Conservation (phyloP, 2,113 vertebrate genomes). For the Genyomyrus donnyi region DNA sequence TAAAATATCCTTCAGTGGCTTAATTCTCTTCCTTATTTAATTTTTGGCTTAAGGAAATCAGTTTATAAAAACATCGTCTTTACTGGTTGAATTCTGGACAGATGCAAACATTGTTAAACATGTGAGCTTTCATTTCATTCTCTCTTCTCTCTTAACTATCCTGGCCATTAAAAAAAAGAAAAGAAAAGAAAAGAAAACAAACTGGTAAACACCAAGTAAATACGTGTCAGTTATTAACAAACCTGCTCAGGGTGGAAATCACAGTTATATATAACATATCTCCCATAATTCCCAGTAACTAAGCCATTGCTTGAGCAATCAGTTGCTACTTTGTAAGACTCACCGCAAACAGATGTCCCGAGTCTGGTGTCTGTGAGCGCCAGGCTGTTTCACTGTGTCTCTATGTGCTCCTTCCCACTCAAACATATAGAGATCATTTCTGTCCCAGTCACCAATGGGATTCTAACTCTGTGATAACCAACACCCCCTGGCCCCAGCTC, state of each 20-base stretch:
- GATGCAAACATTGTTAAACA: background rate
- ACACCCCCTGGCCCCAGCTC: conserved; percentile 36
- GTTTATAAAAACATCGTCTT: background rate
- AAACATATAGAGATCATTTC: conserved; percentile 33
- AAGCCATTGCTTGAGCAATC: background rate
- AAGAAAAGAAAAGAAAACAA: background rate
- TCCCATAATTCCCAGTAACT: background rate
- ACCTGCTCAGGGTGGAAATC: background rate
- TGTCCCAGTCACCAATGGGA: conserved; percentile 49
- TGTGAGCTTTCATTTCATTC: background rate
- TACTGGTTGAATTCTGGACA: background rate
- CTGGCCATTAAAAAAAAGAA: background rate
- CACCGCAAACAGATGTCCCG: conserved; percentile 36
- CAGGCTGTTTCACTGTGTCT: conserved; percentile 31
- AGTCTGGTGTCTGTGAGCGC: conserved; percentile 1
- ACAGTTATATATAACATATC: background rate
- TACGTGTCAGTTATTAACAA: background rate
- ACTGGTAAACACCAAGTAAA: background rate
- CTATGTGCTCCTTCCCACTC: conserved; percentile 7
- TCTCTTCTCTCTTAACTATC: background rate
- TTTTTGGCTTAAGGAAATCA: background rate
- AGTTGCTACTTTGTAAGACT: conserved; percentile 14
- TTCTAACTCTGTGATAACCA: conserved; percentile 40
- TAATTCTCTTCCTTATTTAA: background rate
- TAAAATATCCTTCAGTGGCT: background rate